Conservation (phyloP, 2,113 vertebrate genomes). For the Chrysochloris asiatica region DNA sequence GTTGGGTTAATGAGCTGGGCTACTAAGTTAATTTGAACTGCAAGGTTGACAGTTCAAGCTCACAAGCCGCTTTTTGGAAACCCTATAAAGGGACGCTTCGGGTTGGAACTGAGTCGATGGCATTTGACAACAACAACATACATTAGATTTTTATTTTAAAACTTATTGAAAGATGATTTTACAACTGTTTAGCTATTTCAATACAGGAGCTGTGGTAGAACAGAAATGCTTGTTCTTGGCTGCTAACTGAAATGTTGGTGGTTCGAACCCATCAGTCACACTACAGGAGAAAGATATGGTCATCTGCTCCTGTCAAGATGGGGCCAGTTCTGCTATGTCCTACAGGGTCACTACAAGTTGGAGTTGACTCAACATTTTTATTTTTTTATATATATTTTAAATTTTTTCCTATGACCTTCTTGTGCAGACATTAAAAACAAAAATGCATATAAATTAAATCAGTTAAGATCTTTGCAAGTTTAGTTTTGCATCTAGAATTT, state of each 20-base stretch:
- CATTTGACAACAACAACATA: no score
- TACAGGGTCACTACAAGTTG: background rate
- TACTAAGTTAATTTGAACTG: background rate
- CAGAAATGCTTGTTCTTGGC: background rate
- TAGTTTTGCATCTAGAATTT: background rate
- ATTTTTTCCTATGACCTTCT: background rate
- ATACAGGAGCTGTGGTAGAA: background rate
- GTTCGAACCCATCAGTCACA: background rate
- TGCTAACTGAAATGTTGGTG: background rate
- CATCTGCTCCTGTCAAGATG: background rate
- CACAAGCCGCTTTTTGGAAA: no score
- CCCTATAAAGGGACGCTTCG: no score
- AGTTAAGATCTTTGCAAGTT: background rate
- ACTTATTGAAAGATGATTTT: background rate
- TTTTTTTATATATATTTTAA: background rate
- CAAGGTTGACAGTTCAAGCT: no score
- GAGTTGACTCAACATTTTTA: background rate
- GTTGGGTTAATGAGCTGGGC: background rate
- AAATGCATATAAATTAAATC: background rate
- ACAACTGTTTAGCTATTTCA: background rate
- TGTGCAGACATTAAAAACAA: background rate
- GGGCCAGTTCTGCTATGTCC: background rate
- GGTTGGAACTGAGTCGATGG: no score
- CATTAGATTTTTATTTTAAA: constrained; percentile 12
- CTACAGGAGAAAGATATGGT: background rate